A percentile compares a stretch with the other conserved stretches of the same genome.
These are phyloP conservation scores for Pelvicachromis taeniatus DNA, from an alignment of 2,113 vertebrate genomes.

Conservation along the genomic window DNA sequence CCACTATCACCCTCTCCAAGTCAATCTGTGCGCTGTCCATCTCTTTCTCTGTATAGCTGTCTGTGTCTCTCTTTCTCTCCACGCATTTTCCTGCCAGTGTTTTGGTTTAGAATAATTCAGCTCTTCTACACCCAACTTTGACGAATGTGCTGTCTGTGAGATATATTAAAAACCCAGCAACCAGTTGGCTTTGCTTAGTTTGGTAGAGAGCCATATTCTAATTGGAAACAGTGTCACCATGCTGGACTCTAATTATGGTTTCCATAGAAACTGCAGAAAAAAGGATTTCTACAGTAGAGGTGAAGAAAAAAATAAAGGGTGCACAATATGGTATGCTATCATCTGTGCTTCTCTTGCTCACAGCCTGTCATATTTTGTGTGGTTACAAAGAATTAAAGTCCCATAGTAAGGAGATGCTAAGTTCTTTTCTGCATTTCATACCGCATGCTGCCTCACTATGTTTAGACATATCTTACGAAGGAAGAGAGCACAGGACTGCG, in stretches of 20 bases:
- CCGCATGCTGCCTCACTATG: slow-evolving; percentile 1
- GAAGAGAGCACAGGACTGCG: slow-evolving; percentile 13
- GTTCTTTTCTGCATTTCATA: background rate
- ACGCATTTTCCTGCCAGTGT: background rate
- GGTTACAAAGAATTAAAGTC: background rate
- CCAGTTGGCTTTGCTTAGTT: slow-evolving; percentile 19
- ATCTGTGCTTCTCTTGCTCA: background rate
- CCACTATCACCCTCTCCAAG: background rate
- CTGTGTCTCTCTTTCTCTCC: background rate
- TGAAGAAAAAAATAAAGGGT: background rate
- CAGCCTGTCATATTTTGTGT: background rate
- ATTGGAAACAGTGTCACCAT: slow-evolving; percentile 33
- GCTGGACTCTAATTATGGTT: slow-evolving; percentile 45
- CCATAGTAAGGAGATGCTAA: background rate
- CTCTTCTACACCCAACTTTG: background rate
- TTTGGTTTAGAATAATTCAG: background rate
- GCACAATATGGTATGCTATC: background rate
- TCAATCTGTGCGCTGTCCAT: background rate
- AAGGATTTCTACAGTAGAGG: background rate
- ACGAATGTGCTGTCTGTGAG: background rate
- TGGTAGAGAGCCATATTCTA: slow-evolving; percentile 29
- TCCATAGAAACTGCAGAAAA: slow-evolving; percentile 41
- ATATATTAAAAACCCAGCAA: slow-evolving; percentile 10
- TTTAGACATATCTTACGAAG: slow-evolving; percentile 21
- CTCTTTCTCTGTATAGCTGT: background rate